Percentiles rank a stretch among this genome's conserved stretches.
Evolutionary conservation across 1,140 invertebrate species (phyloP).

Genomic region (Drosophila teissieri): DNA sequence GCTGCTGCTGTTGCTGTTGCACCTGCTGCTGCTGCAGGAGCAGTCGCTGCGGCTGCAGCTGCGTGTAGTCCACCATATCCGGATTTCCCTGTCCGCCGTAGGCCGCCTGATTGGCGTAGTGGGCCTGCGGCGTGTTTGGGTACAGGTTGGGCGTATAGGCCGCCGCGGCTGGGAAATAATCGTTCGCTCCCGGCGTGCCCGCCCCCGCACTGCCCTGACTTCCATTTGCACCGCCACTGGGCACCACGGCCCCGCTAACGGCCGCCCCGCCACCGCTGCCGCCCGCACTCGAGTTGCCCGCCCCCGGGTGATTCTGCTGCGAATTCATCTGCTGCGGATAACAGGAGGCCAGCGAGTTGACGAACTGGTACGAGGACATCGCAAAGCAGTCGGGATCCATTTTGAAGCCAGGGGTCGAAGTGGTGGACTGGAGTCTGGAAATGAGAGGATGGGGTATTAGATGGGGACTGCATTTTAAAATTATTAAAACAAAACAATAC

Average conservation of each 20-base stretch:
- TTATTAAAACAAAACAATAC: too few species aligned
- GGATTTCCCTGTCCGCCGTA: conserved; percentile 85
- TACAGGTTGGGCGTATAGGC: conserved; percentile 87
- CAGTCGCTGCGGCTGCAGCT: conserved; percentile 90
- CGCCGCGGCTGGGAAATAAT: conserved; percentile 91
- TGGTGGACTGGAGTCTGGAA: conserved; percentile 56
- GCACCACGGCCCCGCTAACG: too few species aligned
- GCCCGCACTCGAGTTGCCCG: conserved; percentile 83
- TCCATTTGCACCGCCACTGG: conserved; percentile 76
- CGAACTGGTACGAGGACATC: conserved; percentile 99
- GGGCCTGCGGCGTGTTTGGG: conserved; percentile 83
- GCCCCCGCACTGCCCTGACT: conserved; percentile 87
- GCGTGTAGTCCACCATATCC: conserved; percentile 93
- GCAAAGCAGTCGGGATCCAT: conserved; percentile 85
- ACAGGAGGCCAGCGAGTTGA: conserved; percentile 96
- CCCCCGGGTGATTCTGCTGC: conserved; percentile 85
- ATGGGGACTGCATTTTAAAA: background rate
- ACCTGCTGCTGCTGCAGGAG: conserved; percentile 86
- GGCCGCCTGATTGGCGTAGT: conserved; percentile 86
- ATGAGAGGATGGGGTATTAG: background rate
- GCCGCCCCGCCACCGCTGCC: conserved; percentile 45
- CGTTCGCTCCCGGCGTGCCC: conserved; percentile 89
- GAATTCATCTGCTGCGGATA: conserved; percentile 88
- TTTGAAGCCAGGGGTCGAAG: conserved; percentile 54
- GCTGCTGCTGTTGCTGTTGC: conserved; percentile 87